These are phyloP conservation scores for Chrysina gloriosa DNA, from an alignment of 2,888 invertebrate genomes.

Conservation along the genomic window DNA sequence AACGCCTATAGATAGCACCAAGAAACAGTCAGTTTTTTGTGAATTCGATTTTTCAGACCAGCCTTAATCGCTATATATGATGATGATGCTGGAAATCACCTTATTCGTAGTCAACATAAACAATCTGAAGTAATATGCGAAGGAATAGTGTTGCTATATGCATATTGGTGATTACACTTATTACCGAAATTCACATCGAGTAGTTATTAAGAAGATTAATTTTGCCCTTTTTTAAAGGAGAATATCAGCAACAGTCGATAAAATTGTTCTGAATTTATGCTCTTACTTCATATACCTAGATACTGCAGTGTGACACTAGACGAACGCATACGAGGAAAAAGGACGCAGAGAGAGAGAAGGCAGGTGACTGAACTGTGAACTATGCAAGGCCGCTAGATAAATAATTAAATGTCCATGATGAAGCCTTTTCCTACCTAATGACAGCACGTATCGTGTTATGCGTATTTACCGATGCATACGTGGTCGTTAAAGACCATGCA, in stretches of 20 bases:
- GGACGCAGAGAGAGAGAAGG: slow-evolving; percentile 32
- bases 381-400: slow-evolving; percentile 47
- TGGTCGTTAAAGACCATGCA: slow-evolving; percentile 13
- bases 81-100: too few species aligned
- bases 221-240: not conserved
- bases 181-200: too few species aligned
- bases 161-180: too few species aligned
- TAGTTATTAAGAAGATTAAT: too few species aligned
- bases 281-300: slow-evolving; percentile 35
- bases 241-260: slow-evolving; percentile 19
- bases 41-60: too few species aligned
- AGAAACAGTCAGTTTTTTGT: not conserved
- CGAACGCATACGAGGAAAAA: slow-evolving; percentile 2
- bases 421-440: slow-evolving; percentile 35
- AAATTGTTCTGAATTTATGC: slow-evolving; percentile 15
- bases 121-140: too few species aligned
- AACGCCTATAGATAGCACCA: not conserved
- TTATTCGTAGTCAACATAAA: too few species aligned
- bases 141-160: too few species aligned
- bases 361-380: slow-evolving; percentile 50
- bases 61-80: too few species aligned
- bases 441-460: slow-evolving; percentile 23
- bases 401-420: slow-evolving; percentile 41
- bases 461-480: slow-evolving; percentile 25
- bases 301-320: slow-evolving; percentile 20